Conservation (phyloP, 2,888 invertebrate species). For the Bugulina stolonifera region DNA sequence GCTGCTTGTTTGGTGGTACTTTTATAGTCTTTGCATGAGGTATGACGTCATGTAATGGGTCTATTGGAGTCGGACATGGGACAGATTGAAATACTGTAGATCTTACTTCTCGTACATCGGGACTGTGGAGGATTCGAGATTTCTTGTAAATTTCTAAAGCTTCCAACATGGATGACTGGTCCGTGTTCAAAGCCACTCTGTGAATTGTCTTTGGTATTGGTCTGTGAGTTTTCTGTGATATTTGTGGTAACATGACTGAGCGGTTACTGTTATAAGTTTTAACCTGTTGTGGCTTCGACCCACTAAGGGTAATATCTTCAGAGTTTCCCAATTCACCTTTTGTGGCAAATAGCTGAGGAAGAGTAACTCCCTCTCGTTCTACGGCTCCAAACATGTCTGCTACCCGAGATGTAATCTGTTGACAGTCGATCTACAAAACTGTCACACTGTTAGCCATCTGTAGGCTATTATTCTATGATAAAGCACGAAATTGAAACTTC, state of each 20-base stretch:
- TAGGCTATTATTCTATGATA: too few species aligned
- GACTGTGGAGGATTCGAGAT: background rate
- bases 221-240: conserved; percentile 1
- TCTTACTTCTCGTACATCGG: background rate
- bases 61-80: conserved; percentile 9
- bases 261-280: background rate
- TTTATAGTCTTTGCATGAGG: background rate
- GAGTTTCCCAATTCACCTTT: background rate
- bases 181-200: background rate
- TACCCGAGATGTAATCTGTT: too few species aligned
- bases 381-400: background rate
- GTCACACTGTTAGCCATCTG: too few species aligned
- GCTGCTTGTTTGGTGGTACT: background rate
- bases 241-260: background rate
- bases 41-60: too few species aligned
- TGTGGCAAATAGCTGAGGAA: background rate
- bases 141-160: conserved; percentile 23
- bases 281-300: background rate
- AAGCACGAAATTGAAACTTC: too few species aligned
- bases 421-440: too few species aligned
- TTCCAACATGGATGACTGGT: background rate
- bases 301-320: background rate
- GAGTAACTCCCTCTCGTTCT: background rate
- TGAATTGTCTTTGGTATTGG: background rate
- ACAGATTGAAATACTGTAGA: conserved; percentile 7